A percentile compares a stretch with the other conserved stretches of the same genome.
Conservation (phyloP, 2,797 vertebrate genomes). For the Sebastes steindachneri region DNA sequence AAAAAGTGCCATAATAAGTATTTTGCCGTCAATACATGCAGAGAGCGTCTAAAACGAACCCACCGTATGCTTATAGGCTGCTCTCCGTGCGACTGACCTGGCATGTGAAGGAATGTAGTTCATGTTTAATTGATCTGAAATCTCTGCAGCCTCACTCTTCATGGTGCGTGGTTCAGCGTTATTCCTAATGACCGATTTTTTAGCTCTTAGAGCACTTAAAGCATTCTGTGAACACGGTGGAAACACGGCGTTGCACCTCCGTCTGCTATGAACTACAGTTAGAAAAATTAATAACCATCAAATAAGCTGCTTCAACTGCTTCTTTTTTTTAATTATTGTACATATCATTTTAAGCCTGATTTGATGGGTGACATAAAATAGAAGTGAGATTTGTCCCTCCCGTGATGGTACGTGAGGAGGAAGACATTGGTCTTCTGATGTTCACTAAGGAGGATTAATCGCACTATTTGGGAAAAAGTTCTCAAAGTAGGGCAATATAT, state of each 20-base stretch:
- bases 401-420: no score
- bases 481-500: no score
- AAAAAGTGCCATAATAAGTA: slow-evolving; percentile 49
- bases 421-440: no score
- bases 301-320: not conserved
- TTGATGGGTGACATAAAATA: not conserved
- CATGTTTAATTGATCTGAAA: slow-evolving; percentile 68
- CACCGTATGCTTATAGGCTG: not conserved
- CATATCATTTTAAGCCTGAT: not conserved
- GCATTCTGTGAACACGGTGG: not conserved
- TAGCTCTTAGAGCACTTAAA: not conserved
- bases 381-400: not conserved
- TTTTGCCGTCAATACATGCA: slow-evolving; percentile 49
- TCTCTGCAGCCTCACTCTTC: slow-evolving; percentile 30
- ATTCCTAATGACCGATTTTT: slow-evolving; percentile 23
- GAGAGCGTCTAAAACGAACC: slow-evolving; percentile 13
- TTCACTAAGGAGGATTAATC: no score
- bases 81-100: slow-evolving; percentile 13
- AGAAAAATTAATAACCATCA: not conserved
- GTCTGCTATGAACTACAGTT: not conserved
- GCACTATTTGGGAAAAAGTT: no score
- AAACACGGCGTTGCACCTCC: not conserved
- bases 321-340: not conserved
- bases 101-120: slow-evolving; percentile 37
- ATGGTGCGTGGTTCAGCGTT: slow-evolving; percentile 17